phyloP scores from a whole-genome alignment of 2,797 vertebrate genomes.

The Melopsittacus undulatus region DNA sequence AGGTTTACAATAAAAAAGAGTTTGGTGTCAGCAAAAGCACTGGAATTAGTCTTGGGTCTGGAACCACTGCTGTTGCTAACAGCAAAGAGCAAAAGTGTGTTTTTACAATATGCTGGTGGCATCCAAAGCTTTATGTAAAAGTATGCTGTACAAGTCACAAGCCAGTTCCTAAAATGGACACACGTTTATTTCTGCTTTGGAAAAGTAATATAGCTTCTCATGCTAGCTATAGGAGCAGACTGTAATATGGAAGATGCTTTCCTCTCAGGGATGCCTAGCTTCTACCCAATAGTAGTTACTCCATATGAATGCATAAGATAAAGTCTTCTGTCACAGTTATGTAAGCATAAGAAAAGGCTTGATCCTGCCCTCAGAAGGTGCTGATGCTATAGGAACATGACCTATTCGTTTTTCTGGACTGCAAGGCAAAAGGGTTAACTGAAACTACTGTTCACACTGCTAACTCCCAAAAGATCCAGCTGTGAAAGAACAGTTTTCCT shows the following conservation, averaged over 20 bases:
- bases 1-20: neutral
- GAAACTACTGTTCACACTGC: neutral
- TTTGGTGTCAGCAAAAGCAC: neutral
- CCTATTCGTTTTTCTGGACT: neutral
- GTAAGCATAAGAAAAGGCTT: neutral
- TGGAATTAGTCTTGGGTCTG: neutral
- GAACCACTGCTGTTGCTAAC: neutral
- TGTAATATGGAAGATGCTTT: neutral
- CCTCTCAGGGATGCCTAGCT: conserved; percentile 34
- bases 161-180: conserved; percentile 40
- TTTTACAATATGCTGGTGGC: neutral
- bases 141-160: neutral
- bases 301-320: neutral
- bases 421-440: neutral
- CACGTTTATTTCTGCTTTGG: neutral
- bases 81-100: neutral
- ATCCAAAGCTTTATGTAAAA: conserved; percentile 9
- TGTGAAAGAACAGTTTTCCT: neutral
- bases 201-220: neutral
- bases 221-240: neutral
- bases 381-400: neutral
- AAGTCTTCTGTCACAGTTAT: neutral
- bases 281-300: neutral
- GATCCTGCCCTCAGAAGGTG: neutral
- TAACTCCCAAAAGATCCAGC: neutral